Base-by-base conservation (phyloP, 1,140 invertebrate genomes). In the Bombus picipes region DNA sequence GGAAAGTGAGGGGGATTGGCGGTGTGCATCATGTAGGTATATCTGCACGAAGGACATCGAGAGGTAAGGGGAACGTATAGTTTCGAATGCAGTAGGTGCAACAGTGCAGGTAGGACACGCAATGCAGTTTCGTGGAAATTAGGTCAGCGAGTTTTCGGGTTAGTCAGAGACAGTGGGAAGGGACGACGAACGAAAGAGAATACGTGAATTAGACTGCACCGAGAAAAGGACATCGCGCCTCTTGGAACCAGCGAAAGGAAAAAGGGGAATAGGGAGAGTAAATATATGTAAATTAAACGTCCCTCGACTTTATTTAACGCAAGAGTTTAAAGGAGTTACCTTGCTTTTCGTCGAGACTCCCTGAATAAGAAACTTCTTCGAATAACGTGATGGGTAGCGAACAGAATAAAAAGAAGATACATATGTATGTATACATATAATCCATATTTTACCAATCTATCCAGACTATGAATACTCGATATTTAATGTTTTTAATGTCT, bases 271-370 rank as follows among this genome's bases (percentile, higher is more conserved):
- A 43, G 43, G 5, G 25, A 34, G 79, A 80, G 87, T 84, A 90
- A 91, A 90, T 91, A 86, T 92, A 92, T 92, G 91, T 88, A 92
- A 92, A 92, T 92, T 91, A 91, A 92, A 92, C 84, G 91, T 92
- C 86, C 87, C 81, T 77, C 87, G 91, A 92, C 91, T 92, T 92
- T 92, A 92, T 92, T 91, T 92, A 92, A 87, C 83, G 83, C 87
- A 83, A 84, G 89, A 92, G 85, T 91, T 92, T 92, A 88, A 92
- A 89, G 75, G 66, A 89, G 81, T 85, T 89, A 74, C 86, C 88
- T 87, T 25, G 85, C 71, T 77, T 76, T 41, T 39, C 65, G 57
- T 28, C 37, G 39, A 62, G 53, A 43, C 72, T 77, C 72, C 47
- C 47, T 76, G 86, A 90, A 90, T 90, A 88, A 90, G 88, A 87